Conservation (phyloP, 2,797 vertebrate genomes). For the Peromyscus melanophrys region DNA sequence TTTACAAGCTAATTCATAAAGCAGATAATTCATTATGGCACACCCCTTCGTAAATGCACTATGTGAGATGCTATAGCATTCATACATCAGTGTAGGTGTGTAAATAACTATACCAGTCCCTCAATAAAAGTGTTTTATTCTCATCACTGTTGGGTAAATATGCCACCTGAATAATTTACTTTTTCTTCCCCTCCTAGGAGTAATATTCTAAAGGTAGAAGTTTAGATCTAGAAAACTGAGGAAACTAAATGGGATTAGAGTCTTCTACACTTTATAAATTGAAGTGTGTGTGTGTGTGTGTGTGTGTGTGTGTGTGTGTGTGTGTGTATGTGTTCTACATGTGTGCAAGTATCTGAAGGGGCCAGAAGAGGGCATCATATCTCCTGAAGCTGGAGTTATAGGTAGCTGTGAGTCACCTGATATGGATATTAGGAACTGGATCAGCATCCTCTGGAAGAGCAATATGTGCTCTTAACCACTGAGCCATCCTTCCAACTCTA, state of each 20-base stretch:
- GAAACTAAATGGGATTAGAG: conserved; percentile 50
- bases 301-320: not conserved
- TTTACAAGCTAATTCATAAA: conserved; percentile 84
- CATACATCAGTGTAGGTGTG: conserved; percentile 73
- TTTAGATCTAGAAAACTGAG: conserved; percentile 62
- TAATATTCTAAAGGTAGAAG: conserved; percentile 65
- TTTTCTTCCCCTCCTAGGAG: conserved; percentile 49
- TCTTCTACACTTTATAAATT: conserved; percentile 31
- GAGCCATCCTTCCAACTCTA: not conserved
- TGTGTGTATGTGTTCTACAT: not conserved
- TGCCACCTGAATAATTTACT: conserved; percentile 71
- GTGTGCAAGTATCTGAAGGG: not conserved
- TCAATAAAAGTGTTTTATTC: conserved; percentile 79
- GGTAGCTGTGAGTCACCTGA: not conserved
- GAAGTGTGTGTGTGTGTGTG: not conserved
- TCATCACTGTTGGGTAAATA: conserved; percentile 72
- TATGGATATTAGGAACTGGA: not conserved
- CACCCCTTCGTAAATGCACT: conserved; percentile 61
- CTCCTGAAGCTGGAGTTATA: not conserved
- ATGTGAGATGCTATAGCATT: not conserved
- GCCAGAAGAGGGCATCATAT: not conserved
- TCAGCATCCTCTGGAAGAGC: not conserved
- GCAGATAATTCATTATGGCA: conserved; percentile 75
- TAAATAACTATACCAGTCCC: conserved; percentile 72
- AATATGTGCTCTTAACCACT: not conserved